A percentile compares a stretch with the other conserved stretches of the same genome.
These are phyloP conservation scores for Phainopepla nitens DNA, from an alignment of 2,113 vertebrate species.

Conservation along the genomic window DNA sequence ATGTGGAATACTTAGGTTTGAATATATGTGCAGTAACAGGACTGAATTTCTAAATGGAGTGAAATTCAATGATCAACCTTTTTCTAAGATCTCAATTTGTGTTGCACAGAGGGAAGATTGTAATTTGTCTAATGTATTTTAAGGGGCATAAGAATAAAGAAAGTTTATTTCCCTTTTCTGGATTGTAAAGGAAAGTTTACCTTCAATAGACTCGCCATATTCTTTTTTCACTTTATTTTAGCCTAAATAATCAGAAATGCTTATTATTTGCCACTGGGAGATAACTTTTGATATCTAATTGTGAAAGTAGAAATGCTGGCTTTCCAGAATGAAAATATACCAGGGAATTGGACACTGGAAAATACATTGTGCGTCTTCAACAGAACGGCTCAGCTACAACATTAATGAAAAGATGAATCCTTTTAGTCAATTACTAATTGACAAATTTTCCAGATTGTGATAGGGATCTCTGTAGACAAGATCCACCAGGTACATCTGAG, in stretches of 20 bases:
- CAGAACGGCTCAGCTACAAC: not conserved
- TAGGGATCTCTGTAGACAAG: not conserved
- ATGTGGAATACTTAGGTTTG: not conserved
- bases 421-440: not conserved
- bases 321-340: not conserved
- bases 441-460: not conserved
- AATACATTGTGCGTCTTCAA: not conserved
- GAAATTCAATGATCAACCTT: not conserved
- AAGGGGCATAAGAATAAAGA: not conserved
- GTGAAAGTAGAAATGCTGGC: not conserved
- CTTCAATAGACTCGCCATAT: not conserved
- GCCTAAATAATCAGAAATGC: not conserved
- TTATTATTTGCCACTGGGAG: not conserved
- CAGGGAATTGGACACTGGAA: not conserved
- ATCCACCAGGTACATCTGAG: not conserved
- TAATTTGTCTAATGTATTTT: not conserved
- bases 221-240: not conserved
- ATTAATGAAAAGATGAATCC: fast-evolving
- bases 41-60: not conserved
- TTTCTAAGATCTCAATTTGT: not conserved
- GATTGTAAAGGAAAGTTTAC: not conserved
- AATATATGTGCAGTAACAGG: not conserved
- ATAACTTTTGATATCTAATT: not conserved
- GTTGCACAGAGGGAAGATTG: not conserved
- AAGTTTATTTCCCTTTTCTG: not conserved